A percentile compares a stretch with the other conserved stretches of the same genome.
These are phyloP conservation scores for Haemorhous mexicanus DNA, from an alignment of 2,113 vertebrate species.

Conservation along the genomic window DNA sequence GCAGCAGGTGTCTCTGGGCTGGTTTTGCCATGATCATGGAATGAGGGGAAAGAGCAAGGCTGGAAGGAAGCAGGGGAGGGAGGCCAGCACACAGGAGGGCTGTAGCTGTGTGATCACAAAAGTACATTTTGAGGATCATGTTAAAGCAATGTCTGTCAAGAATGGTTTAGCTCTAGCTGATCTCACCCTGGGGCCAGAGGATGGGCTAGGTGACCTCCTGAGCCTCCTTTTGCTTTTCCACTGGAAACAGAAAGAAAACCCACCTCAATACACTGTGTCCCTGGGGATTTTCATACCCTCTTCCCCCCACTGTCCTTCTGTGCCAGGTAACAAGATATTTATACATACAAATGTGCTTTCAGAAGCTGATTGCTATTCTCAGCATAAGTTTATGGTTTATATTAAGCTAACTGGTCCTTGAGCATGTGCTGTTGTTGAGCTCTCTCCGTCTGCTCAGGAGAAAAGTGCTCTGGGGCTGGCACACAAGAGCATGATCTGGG, in stretches of 20 bases:
- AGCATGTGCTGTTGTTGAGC: conserved; percentile 56
- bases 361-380: not conserved
- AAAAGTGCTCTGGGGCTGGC: not conserved
- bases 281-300: not conserved
- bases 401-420: conserved; percentile 28
- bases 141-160: not conserved
- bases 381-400: conserved; percentile 7
- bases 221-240: not conserved
- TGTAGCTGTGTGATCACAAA: not conserved
- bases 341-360: not conserved
- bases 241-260: not conserved
- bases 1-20: not conserved
- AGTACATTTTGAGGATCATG: not conserved
- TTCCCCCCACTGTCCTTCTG: not conserved
- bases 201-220: not conserved
- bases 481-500: not conserved
- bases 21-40: not conserved
- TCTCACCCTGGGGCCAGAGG: not conserved
- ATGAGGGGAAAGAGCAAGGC: not conserved
- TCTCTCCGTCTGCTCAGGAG: not conserved
- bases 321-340: not conserved
- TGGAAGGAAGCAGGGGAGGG: not conserved
- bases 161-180: not conserved
- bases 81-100: not conserved
- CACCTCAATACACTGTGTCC: not conserved